Evolutionary conservation across 2,113 vertebrate species (phyloP).

Genomic region (Charina bottae): DNA sequence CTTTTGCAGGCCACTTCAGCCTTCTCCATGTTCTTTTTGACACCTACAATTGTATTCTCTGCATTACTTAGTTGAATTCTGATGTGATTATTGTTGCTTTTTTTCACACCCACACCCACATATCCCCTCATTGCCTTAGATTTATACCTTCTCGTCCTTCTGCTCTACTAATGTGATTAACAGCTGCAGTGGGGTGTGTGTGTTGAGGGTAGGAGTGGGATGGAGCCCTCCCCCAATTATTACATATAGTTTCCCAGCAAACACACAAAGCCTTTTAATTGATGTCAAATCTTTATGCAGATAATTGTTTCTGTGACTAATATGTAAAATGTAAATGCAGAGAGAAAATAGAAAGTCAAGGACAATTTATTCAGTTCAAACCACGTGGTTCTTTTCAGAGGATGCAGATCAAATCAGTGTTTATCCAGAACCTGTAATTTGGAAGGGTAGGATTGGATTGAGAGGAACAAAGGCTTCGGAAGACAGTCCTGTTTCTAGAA

Average conservation of each 20-base stretch:
- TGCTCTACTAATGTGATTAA: slow-evolving; percentile 36
- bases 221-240: not conserved
- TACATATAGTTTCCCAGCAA: slow-evolving; percentile 31
- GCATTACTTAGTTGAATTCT: slow-evolving; percentile 29
- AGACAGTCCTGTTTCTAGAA: not conserved
- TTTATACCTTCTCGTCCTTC: slow-evolving; percentile 37
- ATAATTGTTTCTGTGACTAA: slow-evolving; percentile 33
- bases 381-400: not conserved
- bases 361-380: slow-evolving; percentile 33
- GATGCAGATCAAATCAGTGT: not conserved
- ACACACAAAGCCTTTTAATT: slow-evolving; percentile 14
- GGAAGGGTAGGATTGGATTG: not conserved
- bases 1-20: not conserved
- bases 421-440: slow-evolving; percentile 4
- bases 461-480: not conserved
- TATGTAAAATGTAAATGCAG: not conserved
- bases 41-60: slow-evolving; percentile 21
- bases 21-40: slow-evolving; percentile 17
- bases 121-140: not conserved
- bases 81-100: slow-evolving; percentile 35
- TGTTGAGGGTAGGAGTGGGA: not conserved
- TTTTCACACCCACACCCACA: not conserved
- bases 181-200: slow-evolving; percentile 22
- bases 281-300: slow-evolving; percentile 18
- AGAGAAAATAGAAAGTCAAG: not conserved